Evolutionary conservation across 2,888 invertebrate species (phyloP).

Genomic region (Drosophila yooni): DNA sequence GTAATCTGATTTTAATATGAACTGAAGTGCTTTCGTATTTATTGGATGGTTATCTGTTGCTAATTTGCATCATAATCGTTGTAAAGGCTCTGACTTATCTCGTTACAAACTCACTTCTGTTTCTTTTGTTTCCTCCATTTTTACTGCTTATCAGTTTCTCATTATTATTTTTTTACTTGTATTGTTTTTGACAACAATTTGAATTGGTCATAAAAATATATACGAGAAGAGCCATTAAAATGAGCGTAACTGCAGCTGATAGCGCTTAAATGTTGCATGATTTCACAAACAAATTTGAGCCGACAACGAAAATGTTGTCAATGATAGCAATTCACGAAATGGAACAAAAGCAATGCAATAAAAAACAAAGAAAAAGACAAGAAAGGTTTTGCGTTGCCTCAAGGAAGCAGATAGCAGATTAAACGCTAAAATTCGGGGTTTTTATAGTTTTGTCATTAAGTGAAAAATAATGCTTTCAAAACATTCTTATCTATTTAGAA

Average conservation of each 20-base stretch:
- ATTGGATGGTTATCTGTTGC: not conserved
- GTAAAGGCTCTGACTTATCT: not conserved
- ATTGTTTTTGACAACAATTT: conserved; percentile 16
- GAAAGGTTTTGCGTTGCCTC: not conserved
- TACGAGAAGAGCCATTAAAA: conserved; percentile 42
- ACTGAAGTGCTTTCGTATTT: not conserved
- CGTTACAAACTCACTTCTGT: conserved; percentile 5
- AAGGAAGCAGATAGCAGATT: not conserved
- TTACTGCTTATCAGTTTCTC: conserved; percentile 30
- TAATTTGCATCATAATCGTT: conserved; percentile 8
- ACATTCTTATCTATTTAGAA: not conserved
- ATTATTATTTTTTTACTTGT: not conserved
- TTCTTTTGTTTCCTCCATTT: conserved; percentile 5
- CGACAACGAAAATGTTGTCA: conserved; percentile 28
- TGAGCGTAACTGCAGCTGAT: conserved; percentile 27
- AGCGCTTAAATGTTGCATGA: conserved; percentile 29
- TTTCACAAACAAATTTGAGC: conserved; percentile 18
- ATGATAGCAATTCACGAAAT: conserved; percentile 30
- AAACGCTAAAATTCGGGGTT: not conserved
- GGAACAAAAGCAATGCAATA: not conserved
- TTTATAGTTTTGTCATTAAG: not conserved
- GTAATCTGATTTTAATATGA: not conserved
- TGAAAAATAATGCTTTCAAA: not conserved
- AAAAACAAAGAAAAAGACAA: not conserved
- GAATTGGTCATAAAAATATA: conserved; percentile 62